Base-by-base conservation (phyloP, 2,113 vertebrate genomes). In the Rostratula benghalensis region DNA sequence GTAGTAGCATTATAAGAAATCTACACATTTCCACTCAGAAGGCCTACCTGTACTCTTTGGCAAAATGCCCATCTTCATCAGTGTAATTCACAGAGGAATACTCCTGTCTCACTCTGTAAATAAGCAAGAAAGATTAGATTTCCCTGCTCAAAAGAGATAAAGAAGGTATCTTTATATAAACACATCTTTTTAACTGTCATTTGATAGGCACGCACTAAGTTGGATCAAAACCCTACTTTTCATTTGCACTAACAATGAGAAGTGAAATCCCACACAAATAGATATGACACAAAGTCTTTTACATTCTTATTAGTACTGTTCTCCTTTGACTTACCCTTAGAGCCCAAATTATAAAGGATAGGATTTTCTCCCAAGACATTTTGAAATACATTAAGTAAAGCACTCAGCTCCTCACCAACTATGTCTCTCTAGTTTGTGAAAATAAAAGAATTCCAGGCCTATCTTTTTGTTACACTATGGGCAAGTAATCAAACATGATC, bases 311-410 rank as follows among this genome's bases (percentile, higher is more conserved):
- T 94, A 81, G 37, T 25, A 33, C 43, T 69, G 79, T 96, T 92
- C 77, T 95, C 46, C 76, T 89, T 35, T 14, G 60, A 43, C 10
- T 91, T 95, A 87, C 25, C 10, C 30, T 84, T 57, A 45, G 7
- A 84, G 48, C 9, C 56, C 89, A 92, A 92, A 89, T 83, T 95
- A 94, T 87, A 83, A 93, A 87, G 76, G 83, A 70, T 89, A 94
- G 48, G 33, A 56, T 97, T 95, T 92, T 93, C 54, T 94, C 80
- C 73, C 83, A 70, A 97, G 91, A 75, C 85, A 94, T 96, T 94
- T 90, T 91, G n/a, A 71, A 93, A 75, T 60, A 71, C 73, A 84
- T 75, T 89, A 90, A 71, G 18, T 39, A 69, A 81, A 94, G 43
- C 65, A 94, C 61, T 92, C 64, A 84, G 4, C 5, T 91, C 22